phyloP scores from a whole-genome alignment of 2,888 invertebrate species.

The Lithophane leautieri region DNA sequence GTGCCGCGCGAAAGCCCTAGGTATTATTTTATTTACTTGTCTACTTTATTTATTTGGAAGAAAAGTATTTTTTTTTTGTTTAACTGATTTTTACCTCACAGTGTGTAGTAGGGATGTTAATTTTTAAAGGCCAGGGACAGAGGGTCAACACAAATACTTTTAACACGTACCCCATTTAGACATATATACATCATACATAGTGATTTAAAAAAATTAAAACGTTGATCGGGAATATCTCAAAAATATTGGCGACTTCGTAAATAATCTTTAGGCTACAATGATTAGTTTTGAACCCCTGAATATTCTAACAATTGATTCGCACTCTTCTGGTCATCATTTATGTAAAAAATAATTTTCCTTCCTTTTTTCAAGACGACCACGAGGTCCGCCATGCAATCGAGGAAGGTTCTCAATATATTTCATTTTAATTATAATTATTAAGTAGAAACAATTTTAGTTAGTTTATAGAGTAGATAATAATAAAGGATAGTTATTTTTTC shows the following conservation, averaged over 20 bases:
- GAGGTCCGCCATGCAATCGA: constrained; percentile 47
- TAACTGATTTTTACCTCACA: not conserved
- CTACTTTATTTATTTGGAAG: constrained; percentile 14
- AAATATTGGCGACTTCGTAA: not conserved
- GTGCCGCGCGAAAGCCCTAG: constrained; percentile 75
- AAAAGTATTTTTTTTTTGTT: not conserved
- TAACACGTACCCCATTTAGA: not conserved
- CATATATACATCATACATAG: not conserved
- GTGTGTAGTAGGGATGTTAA: not conserved
- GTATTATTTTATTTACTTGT: constrained; percentile 66
- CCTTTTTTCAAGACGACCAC: constrained; percentile 36
- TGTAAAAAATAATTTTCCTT: not conserved
- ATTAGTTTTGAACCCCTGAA: constrained; percentile 1
- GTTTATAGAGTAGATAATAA: constrained; percentile 8
- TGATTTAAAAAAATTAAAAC: not conserved
- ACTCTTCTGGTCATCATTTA: not conserved
- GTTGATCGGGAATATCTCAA: not conserved
- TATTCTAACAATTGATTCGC: not conserved
- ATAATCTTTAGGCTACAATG: not conserved
- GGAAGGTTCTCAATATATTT: constrained; percentile 31
- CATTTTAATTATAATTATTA: not conserved
- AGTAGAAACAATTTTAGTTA: constrained; percentile 10
- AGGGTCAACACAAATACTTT: too few species aligned
- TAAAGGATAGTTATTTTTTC: constrained; percentile 21
- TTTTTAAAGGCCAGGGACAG: not conserved